phyloP scores from a whole-genome alignment of 2,888 invertebrate genomes.

The Byasa hedistus region DNA sequence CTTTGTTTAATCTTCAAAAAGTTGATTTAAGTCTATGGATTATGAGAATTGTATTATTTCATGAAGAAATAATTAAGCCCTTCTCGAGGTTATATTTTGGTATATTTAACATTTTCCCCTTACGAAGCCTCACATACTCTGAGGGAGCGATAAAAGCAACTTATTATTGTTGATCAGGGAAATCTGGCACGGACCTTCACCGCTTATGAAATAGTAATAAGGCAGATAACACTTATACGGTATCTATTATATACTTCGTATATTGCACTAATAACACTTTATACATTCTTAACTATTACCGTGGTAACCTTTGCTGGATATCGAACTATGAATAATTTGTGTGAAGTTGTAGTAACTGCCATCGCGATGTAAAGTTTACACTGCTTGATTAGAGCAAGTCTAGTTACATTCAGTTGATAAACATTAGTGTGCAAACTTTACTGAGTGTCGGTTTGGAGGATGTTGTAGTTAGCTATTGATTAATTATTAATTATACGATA shows the following conservation, averaged over 20 bases:
- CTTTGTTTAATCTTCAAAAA: too few species aligned
- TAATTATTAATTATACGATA: too few species aligned
- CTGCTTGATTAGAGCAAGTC: too few species aligned
- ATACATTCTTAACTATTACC: slow-evolving; percentile 28
- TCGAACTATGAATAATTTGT: neutral
- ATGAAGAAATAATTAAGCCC: too few species aligned
- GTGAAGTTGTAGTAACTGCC: too few species aligned
- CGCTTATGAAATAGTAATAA: slow-evolving; percentile 33
- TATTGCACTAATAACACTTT: slow-evolving; percentile 18
- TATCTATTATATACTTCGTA: slow-evolving; percentile 12
- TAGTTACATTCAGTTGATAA: too few species aligned
- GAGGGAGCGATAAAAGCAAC: slow-evolving; percentile 23
- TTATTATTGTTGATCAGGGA: slow-evolving; percentile 37
- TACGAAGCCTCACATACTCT: neutral
- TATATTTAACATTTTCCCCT: neutral
- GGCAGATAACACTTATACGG: slow-evolving; percentile 26
- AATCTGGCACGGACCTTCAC: slow-evolving; percentile 32
- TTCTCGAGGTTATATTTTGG: neutral
- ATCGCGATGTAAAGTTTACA: too few species aligned
- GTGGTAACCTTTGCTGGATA: neutral
- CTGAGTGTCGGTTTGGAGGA: too few species aligned
- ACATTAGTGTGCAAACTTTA: too few species aligned
- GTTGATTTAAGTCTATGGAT: too few species aligned
- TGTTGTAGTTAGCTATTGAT: too few species aligned
- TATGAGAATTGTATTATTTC: too few species aligned